Base-by-base conservation (phyloP, 2,888 invertebrate genomes). In the Noctua comes region DNA sequence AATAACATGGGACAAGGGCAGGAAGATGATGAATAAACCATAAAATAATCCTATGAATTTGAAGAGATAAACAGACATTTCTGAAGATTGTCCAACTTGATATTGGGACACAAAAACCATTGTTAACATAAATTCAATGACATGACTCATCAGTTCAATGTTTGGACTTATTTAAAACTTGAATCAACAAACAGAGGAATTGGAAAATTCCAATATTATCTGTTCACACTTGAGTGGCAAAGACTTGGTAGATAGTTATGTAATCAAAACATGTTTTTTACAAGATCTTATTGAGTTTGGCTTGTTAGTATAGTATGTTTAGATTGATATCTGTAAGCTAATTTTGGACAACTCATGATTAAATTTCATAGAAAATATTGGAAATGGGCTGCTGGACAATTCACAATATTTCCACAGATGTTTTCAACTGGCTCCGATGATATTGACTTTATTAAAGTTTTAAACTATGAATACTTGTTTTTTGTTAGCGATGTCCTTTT, bases 131-230 rank as follows among this genome's bases (percentile, higher is more conserved):
- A 69, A 24, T 57, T 59, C 5, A 83, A 66, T 57, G 8, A 31
- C 11, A 7, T 70, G 57, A 83, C 27, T 65, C 65, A 66, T 27
- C 51, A 46, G 57, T 70, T 77, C 48, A 83, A 77, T 51, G 57
- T 76, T 57, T 48, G 31, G 21, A 21, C 36, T 62, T 18, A 57
- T 43, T 65, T 16, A 10, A 16, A 65, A 31, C 65, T 21, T 51
- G 48, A 69, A 73, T 51, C 5, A 57, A 57, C 36, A 62, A 54
- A 78, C n/a, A 69, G 46, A 68, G 10, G 0, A 11, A 62, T 65
- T 11, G 84, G 24, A 72, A 78, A 57, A 64, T 84, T 79, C 79
- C 71, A 69, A 36, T 79, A 57, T 64, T 72, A 68, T 78, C 62
- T 78, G 27, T 65, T 59, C n/a, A 66, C 51, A 51, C 10, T 0